These are phyloP conservation scores for Chaetodon trifascialis DNA, from an alignment of 2,113 vertebrate species.

Conservation along the genomic window DNA sequence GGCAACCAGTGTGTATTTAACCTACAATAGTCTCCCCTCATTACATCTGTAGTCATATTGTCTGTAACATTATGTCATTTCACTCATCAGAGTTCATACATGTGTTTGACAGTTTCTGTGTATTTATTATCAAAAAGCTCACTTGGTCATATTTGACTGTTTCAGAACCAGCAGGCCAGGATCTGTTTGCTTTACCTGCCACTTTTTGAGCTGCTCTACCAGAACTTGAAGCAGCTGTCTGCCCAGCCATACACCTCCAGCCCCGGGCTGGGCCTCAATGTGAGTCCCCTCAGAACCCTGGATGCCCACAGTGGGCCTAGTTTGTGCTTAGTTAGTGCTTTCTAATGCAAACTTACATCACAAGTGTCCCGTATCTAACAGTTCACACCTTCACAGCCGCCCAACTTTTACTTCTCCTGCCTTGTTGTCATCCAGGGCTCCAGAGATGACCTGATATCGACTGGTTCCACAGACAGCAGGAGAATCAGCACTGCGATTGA, in stretches of 20 bases:
- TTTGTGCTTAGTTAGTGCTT: not conserved
- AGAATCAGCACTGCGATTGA: slow-evolving; percentile 89
- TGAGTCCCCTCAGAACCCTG: slow-evolving; percentile 60
- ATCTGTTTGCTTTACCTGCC: slow-evolving; percentile 95
- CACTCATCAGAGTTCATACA: not conserved
- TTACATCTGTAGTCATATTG: not conserved
- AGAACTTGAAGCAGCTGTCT: slow-evolving; percentile 91
- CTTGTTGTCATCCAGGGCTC: slow-evolving; percentile 84
- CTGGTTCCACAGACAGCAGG: slow-evolving; percentile 82
- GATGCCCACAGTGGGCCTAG: not conserved
- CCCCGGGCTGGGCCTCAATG: slow-evolving; percentile 71
- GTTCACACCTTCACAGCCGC: not conserved
- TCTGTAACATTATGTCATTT: not conserved
- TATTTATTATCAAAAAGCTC: not conserved
- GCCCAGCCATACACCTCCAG: slow-evolving; percentile 63
- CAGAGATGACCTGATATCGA: slow-evolving; percentile 90
- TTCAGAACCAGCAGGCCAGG: slow-evolving; percentile 95
- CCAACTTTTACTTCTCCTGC: not conserved
- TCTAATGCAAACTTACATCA: not conserved
- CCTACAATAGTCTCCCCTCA: not conserved
- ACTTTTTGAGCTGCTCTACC: slow-evolving; percentile 91
- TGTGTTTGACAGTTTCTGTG: not conserved
- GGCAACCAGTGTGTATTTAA: not conserved
- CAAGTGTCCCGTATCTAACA: not conserved
- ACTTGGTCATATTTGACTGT: slow-evolving; percentile 7